phyloP scores from a whole-genome alignment of 1,140 invertebrate species.

The Tetraneura akinire region DNA sequence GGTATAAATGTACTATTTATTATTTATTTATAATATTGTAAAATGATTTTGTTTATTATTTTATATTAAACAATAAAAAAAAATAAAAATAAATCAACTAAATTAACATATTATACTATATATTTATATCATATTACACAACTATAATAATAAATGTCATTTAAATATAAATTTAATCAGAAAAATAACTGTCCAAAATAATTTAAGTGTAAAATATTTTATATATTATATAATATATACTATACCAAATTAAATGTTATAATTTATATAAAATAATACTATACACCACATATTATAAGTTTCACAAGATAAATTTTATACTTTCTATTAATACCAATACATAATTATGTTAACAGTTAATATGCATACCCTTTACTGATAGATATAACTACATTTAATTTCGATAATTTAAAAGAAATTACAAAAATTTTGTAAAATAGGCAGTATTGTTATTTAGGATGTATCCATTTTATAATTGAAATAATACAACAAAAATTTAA shows the following conservation, averaged over 20 bases:
- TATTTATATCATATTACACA: too few species aligned
- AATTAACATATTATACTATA: too few species aligned
- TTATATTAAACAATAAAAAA: too few species aligned
- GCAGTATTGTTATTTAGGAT: conserved; percentile 6
- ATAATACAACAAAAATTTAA: conserved; percentile 12
- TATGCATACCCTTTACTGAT: not conserved
- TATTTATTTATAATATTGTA: too few species aligned
- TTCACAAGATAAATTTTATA: conserved; percentile 10
- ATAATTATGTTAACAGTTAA: not conserved
- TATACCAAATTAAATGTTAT: conserved; percentile 17
- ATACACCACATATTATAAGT: not conserved
- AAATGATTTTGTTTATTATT: too few species aligned
- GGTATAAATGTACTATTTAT: too few species aligned
- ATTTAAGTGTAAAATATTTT: not conserved
- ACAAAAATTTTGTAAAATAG: conserved; percentile 4
- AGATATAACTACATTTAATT: too few species aligned
- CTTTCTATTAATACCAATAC: conserved; percentile 2
- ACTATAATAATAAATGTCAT: not conserved
- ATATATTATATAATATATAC: conserved; percentile 11
- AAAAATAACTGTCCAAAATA: conserved; percentile 1
- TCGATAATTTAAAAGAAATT: not conserved
- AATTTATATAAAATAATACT: conserved; percentile 17
- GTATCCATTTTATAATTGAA: conserved; percentile 7
- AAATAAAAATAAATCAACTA: too few species aligned
- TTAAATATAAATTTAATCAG: not conserved